phyloP scores from a whole-genome alignment of 1,140 invertebrate species.

The Dreissena rostriformis region DNA sequence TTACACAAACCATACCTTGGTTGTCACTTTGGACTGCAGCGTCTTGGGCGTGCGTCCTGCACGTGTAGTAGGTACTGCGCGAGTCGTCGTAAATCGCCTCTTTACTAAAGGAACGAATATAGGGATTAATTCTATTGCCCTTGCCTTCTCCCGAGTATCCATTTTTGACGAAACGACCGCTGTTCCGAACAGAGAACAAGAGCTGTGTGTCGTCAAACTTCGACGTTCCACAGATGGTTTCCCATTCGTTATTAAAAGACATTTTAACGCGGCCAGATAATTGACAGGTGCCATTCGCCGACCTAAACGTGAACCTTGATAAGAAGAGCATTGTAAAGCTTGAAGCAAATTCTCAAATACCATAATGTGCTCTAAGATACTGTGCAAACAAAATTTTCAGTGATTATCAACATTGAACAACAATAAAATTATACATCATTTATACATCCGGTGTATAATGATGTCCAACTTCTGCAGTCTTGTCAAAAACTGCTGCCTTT shows the following conservation, averaged over 20 bases:
- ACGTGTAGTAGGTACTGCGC: conserved; percentile 32
- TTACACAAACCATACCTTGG: conserved; percentile 7
- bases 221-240: conserved; percentile 45
- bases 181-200: conserved; percentile 21
- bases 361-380: too few relatives aligned
- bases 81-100: conserved; percentile 27
- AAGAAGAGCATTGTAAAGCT: background rate
- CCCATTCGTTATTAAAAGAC: conserved; percentile 47
- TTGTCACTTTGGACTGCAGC: conserved; percentile 48
- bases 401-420: too few relatives aligned
- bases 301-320: conserved; percentile 45
- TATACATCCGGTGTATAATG: too few relatives aligned
- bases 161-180: conserved; percentile 14
- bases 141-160: conserved; percentile 48
- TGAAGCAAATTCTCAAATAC: background rate
- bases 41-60: conserved; percentile 46
- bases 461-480: too few relatives aligned
- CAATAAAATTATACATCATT: too few relatives aligned
- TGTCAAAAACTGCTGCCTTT: too few relatives aligned
- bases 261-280: conserved; percentile 45
- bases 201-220: conserved; percentile 46
- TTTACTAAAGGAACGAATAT: conserved; percentile 48
- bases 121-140: conserved; percentile 45
- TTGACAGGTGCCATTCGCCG: conserved; percentile 28
- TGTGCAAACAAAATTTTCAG: too few relatives aligned